A percentile compares a stretch with the other conserved stretches of the same genome.
Evolutionary conservation across 2,888 invertebrate species (phyloP).

Genomic region (Dasysyrphus albostriatus): DNA sequence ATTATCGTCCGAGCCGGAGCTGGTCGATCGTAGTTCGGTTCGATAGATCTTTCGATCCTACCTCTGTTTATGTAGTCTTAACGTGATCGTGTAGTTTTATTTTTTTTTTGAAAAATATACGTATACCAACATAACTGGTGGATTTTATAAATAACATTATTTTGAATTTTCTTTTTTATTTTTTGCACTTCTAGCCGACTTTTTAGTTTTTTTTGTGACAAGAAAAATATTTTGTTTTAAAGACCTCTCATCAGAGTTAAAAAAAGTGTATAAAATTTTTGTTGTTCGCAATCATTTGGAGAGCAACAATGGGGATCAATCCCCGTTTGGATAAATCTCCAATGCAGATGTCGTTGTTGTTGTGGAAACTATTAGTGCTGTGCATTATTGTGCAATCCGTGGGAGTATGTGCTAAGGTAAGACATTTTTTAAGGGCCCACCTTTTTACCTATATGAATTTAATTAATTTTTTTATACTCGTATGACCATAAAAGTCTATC

Average conservation of each 20-base stretch:
- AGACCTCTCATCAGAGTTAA: conserved; percentile 59
- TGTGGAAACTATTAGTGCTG: conserved; percentile 78
- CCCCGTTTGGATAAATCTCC: conserved; percentile 76
- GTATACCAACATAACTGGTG: neutral
- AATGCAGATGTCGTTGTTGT: conserved; percentile 67
- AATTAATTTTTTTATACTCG: neutral
- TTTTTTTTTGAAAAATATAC: neutral
- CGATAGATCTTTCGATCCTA: conserved; percentile 23
- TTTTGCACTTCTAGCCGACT: conserved; percentile 39
- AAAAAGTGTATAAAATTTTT: conserved; percentile 45
- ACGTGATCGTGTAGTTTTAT: conserved; percentile 21
- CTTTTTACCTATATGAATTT: neutral
- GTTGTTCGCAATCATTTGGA: conserved; percentile 46
- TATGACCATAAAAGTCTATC: neutral
- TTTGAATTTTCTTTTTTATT: conserved; percentile 15
- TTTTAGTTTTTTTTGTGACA: conserved; percentile 53
- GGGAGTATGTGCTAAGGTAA: conserved; percentile 79
- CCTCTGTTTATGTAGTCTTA: conserved; percentile 14
- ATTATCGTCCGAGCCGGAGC: conserved; percentile 6
- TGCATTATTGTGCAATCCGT: conserved; percentile 78
- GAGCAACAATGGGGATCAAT: conserved; percentile 76
- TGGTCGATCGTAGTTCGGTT: conserved; percentile 30
- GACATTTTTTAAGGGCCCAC: conserved; percentile 29
- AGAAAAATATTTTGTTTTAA: conserved; percentile 48
- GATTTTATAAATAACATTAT: conserved; percentile 40